phyloP scores from a whole-genome alignment of 2,888 invertebrate genomes.

The Phytoseiulus persimilis region DNA sequence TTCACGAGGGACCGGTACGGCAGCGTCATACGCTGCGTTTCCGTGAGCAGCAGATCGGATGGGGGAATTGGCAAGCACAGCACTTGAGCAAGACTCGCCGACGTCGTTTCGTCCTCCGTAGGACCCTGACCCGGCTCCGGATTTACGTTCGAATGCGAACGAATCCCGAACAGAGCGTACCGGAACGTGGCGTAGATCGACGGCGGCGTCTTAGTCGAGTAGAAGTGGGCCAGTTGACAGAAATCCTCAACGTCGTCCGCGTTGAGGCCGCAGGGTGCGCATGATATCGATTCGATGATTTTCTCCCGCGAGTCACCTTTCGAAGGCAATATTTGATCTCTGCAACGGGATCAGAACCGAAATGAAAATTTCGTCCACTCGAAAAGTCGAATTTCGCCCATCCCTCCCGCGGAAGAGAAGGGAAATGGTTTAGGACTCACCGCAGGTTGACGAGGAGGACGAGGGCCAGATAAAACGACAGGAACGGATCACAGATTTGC shows the following conservation, averaged over 20 bases:
- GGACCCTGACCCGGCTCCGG: background rate
- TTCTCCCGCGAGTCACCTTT: conserved; percentile 61
- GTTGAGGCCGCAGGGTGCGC: conserved; percentile 68
- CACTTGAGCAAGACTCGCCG: conserved; percentile 58
- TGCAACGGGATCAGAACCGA: conserved; percentile 45
- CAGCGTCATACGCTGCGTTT: conserved; percentile 8
- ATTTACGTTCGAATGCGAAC: conserved; percentile 7
- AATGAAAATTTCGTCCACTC: conserved; percentile 19
- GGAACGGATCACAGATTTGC: conserved; percentile 89
- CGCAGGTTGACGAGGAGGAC: conserved; percentile 89
- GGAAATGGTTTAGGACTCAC: conserved; percentile 53
- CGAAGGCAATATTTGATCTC: conserved; percentile 62
- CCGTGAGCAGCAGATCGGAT: conserved; percentile 64
- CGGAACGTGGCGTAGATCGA: conserved; percentile 56
- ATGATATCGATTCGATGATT: conserved; percentile 54
- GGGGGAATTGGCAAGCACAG: conserved; percentile 93
- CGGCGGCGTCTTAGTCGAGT: conserved; percentile 80
- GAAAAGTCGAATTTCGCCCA: no score
- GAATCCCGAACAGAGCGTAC: conserved; percentile 13
- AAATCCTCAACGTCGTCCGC: conserved; percentile 93
- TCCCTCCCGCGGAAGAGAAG: no score
- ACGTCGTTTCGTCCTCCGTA: conserved; percentile 23
- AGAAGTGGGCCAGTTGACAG: conserved; percentile 91
- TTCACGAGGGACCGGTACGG: conserved; percentile 54
- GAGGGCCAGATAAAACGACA: conserved; percentile 84